Conservation (phyloP, 2,113 vertebrate genomes). For the Pelobates fuscus region DNA sequence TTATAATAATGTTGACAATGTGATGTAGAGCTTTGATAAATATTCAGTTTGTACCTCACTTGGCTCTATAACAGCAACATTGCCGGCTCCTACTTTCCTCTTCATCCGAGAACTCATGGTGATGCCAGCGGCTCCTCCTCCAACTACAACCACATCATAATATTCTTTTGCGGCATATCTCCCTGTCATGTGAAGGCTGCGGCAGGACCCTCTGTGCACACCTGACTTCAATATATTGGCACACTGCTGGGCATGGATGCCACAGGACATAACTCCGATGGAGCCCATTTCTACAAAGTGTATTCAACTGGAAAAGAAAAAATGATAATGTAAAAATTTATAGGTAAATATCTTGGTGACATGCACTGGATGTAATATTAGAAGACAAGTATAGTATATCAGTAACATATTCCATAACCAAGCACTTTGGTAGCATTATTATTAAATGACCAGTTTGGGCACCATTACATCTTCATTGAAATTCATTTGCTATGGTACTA, state of each 20-base stretch:
- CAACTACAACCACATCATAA: slow-evolving; percentile 88
- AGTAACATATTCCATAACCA: too few relatives aligned
- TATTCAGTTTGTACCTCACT: slow-evolving; percentile 69
- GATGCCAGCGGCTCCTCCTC: slow-evolving; percentile 89
- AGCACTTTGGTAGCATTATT: too few relatives aligned
- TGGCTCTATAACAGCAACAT: slow-evolving; percentile 92
- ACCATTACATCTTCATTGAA: too few relatives aligned
- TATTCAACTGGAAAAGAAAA: slow-evolving; percentile 45
- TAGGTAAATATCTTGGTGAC: too few relatives aligned
- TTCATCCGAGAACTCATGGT: slow-evolving; percentile 93
- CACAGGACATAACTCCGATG: slow-evolving; percentile 38
- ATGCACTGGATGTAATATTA: too few relatives aligned
- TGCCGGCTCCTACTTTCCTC: slow-evolving; percentile 82
- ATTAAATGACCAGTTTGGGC: too few relatives aligned
- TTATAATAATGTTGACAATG: too few relatives aligned
- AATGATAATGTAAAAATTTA: background rate
- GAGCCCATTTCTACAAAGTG: slow-evolving; percentile 58
- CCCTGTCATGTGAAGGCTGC: slow-evolving; percentile 61
- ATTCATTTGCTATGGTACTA: too few relatives aligned
- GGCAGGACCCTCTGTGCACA: slow-evolving; percentile 43
- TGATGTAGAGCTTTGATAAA: too few relatives aligned
- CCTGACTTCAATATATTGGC: slow-evolving; percentile 55
- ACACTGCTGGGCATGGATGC: slow-evolving; percentile 43
- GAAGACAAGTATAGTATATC: too few relatives aligned
- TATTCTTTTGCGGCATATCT: slow-evolving; percentile 71